phyloP scores from a whole-genome alignment of 35 echinoderm and acorn worm species.

The Hemicentrotus pulcherrimus region DNA sequence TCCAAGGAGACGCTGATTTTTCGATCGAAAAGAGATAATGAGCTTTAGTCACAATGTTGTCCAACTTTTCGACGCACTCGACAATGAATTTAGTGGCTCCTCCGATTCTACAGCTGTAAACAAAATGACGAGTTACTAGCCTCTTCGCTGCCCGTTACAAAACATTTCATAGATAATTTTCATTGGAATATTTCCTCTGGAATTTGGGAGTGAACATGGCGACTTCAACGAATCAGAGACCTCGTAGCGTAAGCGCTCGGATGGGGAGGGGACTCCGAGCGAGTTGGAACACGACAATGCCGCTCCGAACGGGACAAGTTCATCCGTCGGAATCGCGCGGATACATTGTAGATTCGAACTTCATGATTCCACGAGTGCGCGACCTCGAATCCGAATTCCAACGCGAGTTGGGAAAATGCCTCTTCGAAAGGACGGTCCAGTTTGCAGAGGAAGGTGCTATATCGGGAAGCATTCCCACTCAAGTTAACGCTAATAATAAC shows the following conservation, averaged over 20 bases:
- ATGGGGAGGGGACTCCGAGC: background rate
- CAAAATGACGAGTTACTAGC: background rate
- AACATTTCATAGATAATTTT: background rate
- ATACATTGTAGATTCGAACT: slow-evolving; percentile 44
- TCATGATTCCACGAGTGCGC: slow-evolving; percentile 34
- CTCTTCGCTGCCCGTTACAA: too few relatives aligned
- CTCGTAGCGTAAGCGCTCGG: slow-evolving; percentile 35
- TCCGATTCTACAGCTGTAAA: background rate
- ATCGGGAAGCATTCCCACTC: background rate
- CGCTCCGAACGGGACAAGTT: background rate
- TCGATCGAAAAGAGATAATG: slow-evolving; percentile 3
- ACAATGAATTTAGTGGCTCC: background rate
- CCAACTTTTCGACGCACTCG: background rate
- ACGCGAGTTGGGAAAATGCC: slow-evolving; percentile 53
- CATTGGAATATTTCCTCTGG: background rate
- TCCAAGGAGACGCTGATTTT: background rate
- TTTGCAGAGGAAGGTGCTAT: background rate
- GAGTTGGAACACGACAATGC: slow-evolving; percentile 43
- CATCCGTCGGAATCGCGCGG: slow-evolving; percentile 35
- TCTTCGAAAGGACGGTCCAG: slow-evolving; percentile 54
- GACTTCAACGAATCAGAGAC: background rate
- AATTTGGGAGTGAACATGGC: background rate
- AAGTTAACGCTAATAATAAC: background rate
- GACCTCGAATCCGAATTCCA: slow-evolving; percentile 59
- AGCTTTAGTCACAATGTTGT: background rate